Percentiles rank a stretch among this genome's conserved stretches.
Evolutionary conservation across 2,888 invertebrate species (phyloP).

Genomic region (Phasia obesa): DNA sequence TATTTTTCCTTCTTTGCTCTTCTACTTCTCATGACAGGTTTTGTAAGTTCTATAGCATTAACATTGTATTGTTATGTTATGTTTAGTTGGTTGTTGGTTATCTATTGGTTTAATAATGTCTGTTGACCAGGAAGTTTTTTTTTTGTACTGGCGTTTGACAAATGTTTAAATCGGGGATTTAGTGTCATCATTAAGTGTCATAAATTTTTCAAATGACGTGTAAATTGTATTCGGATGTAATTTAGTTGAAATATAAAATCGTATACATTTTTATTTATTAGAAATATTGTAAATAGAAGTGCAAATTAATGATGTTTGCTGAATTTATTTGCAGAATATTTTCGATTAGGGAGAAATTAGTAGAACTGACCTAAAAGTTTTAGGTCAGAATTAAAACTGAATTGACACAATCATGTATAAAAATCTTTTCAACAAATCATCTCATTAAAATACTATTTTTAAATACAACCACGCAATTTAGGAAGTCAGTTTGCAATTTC

Average conservation of each 20-base stretch:
- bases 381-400: too few relatives aligned
- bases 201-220: constrained; percentile 69
- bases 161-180: constrained; percentile 67
- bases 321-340: constrained; percentile 10
- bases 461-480: too few relatives aligned
- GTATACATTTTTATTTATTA: constrained; percentile 47
- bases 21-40: constrained; percentile 15
- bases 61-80: constrained; percentile 31
- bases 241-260: constrained; percentile 48
- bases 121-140: constrained; percentile 63
- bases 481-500: too few relatives aligned
- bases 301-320: constrained; percentile 30
- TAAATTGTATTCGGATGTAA: constrained; percentile 68
- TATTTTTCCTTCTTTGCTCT: background rate
- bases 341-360: too few relatives aligned
- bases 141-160: constrained; percentile 53
- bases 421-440: too few relatives aligned
- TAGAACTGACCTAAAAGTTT: too few relatives aligned
- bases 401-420: too few relatives aligned
- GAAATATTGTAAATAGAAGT: background rate
- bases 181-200: constrained; percentile 69
- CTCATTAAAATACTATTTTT: background rate
- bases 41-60: constrained; percentile 36
- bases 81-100: constrained; percentile 43
- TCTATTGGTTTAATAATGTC: too few relatives aligned